phyloP scores from a whole-genome alignment of 1,140 invertebrate genomes.

The Chironomus tepperi region DNA sequence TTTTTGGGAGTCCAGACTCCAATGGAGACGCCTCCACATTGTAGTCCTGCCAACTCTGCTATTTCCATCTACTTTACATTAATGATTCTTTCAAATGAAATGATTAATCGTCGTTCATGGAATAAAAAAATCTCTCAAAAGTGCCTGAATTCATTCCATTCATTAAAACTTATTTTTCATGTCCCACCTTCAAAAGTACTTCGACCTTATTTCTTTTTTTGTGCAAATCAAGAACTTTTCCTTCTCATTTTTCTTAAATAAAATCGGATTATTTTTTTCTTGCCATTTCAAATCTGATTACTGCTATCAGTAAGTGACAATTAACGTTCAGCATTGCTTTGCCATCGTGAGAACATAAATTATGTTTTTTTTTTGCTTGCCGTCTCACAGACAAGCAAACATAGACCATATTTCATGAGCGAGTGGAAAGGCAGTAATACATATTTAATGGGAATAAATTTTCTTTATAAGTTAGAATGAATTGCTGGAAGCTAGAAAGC shows the following conservation, averaged over 20 bases:
- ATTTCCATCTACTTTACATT: no score
- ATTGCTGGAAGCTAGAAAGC: not conserved
- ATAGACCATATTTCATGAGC: constrained; percentile 8
- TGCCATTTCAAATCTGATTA: not conserved
- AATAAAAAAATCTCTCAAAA: no score
- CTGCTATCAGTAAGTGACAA: constrained; percentile 7
- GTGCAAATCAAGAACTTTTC: not conserved
- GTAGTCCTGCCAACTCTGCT: no score
- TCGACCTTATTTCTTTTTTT: no score
- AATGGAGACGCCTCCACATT: no score
- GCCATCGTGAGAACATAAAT: not conserved
- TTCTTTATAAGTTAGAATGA: not conserved
- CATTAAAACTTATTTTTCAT: no score
- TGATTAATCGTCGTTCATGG: no score
- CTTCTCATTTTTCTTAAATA: not conserved
- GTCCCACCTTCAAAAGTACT: not conserved
- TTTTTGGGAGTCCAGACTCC: no score
- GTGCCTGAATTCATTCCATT: no score
- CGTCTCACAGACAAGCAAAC: not conserved
- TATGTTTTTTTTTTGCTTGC: not conserved
- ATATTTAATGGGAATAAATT: constrained; percentile 15
- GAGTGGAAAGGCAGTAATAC: constrained; percentile 1
- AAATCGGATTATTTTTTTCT: constrained; percentile 3
- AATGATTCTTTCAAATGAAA: no score
- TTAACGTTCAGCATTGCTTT: not conserved